Evolutionary conservation across 2,113 vertebrate species (phyloP), one percentile per base, ranked within the genome.

Genomic region (Zapus hudsonius): DNA sequence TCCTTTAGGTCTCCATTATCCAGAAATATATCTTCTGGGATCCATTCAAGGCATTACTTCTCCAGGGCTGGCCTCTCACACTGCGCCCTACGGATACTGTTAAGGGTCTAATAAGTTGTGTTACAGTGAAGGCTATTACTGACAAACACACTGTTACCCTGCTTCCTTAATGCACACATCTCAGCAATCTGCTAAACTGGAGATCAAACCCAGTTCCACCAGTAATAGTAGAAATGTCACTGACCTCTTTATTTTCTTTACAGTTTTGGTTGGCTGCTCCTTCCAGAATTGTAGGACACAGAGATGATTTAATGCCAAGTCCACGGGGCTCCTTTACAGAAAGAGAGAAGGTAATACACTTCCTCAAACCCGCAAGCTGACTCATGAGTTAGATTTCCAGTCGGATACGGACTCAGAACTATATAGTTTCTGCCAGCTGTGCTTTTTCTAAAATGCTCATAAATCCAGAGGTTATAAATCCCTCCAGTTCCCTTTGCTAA

Each of bases 171-270:
- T n/a, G 61, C 33, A 75, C 47, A 44, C 80, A 76, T 38, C 67
- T 38, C 67, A 87, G 87, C 15, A 42, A 27, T 82, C 57, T 64
- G 40, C 92, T 73, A 72, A 88, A 84, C 47, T 72, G 70, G 90
- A 96, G 96, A 96, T 92, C 83, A 92, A 93, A 52, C 59, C 66
- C n/a, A 11, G 3, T 92, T 96, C 89, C 33, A 92, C 85, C 67
- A 0, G 57, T 93, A 76, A 83, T 90, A 89, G 80, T 64, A 95
- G 89, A 66, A 95, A 91, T 89, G 90, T 92, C 89, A 59, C 52
- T 8, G 67, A 57, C 13, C 3, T 93, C 96, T 96, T 94, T 94
- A 89, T 95, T 97, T 97, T 74, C 90, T 74, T 95, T 82, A 5
- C 69, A 89, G 9, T 7, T 82, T 86, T 59, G 95, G 63, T 95